A percentile compares a stretch with the other conserved stretches of the same genome.
Conservation (phyloP, 2,113 vertebrate genomes). For the Phalacrocorax pelagicus region DNA sequence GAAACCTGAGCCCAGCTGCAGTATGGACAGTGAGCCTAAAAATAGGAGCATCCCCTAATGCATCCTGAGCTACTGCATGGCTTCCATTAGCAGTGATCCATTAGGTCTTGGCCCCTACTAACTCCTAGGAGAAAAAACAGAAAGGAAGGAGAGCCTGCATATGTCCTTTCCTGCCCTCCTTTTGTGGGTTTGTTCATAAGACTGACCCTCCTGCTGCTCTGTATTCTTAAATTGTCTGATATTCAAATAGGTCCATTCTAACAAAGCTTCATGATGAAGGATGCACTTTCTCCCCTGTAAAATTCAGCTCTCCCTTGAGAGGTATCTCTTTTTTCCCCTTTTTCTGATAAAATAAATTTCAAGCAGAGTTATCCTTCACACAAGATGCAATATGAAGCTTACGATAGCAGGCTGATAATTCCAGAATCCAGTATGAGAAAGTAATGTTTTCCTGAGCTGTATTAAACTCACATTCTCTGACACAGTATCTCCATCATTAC, state of each 20-base stretch:
- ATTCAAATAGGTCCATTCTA: not conserved
- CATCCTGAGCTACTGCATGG: not conserved
- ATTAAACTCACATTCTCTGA: not conserved
- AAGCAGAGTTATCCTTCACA: not conserved
- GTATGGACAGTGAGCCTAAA: constrained; percentile 7
- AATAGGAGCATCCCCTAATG: constrained; percentile 38
- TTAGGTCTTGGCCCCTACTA: constrained; percentile 10
- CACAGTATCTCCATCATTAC: not conserved
- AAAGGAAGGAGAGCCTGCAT: not conserved
- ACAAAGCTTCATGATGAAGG: not conserved
- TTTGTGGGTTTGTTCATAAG: not conserved
- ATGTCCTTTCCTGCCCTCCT: not conserved
- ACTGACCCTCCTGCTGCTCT: not conserved
- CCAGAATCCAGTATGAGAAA: not conserved
- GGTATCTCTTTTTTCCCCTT: not conserved
- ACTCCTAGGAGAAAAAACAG: not conserved
- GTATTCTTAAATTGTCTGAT: not conserved
- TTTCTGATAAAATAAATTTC: not conserved
- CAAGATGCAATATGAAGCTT: not conserved
- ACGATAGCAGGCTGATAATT: not conserved
- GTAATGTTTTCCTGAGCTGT: not conserved
- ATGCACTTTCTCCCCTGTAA: not conserved
- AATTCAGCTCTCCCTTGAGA: not conserved
- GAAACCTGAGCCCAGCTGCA: not conserved
- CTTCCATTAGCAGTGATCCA: constrained; percentile 44